phyloP scores from a whole-genome alignment of 92 coral and sea anemone species.

The Pocillopora grandis region DNA sequence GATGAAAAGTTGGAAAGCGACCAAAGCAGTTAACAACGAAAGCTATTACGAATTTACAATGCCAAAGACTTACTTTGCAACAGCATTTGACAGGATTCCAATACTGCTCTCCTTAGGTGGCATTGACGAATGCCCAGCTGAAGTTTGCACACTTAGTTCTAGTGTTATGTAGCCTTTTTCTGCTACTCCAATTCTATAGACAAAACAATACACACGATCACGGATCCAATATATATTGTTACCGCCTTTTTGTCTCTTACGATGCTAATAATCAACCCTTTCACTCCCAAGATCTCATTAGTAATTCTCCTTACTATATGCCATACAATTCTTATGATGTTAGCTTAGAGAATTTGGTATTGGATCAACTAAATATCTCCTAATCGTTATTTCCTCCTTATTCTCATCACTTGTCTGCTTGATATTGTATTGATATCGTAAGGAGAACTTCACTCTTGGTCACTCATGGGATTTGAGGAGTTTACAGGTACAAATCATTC shows the following conservation, averaged over 20 bases:
- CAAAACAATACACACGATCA: not conserved
- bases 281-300: too few species aligned
- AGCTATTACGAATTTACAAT: too few species aligned
- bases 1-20: not conserved
- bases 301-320: too few species aligned
- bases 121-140: slow-evolving; percentile 93
- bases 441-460: too few species aligned
- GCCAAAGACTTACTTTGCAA: slow-evolving; percentile 56
- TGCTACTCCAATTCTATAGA: slow-evolving; percentile 83
- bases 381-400: too few species aligned
- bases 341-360: too few species aligned
- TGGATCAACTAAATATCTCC: too few species aligned
- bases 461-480: not conserved
- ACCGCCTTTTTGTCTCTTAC: not conserved
- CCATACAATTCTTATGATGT: too few species aligned
- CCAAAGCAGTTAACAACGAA: too few species aligned
- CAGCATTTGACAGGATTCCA: slow-evolving; percentile 89
- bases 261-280: not conserved
- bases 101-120: slow-evolving; percentile 88
- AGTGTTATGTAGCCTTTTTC: slow-evolving; percentile 78
- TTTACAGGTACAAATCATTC: not conserved
- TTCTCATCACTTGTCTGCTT: too few species aligned
- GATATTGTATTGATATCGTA: too few species aligned
- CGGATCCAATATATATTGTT: not conserved
- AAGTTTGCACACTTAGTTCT: slow-evolving; percentile 68